Evolutionary conservation across 2,888 invertebrate species (phyloP).

Genomic region (Stenoptilia bipunctidactyla): DNA sequence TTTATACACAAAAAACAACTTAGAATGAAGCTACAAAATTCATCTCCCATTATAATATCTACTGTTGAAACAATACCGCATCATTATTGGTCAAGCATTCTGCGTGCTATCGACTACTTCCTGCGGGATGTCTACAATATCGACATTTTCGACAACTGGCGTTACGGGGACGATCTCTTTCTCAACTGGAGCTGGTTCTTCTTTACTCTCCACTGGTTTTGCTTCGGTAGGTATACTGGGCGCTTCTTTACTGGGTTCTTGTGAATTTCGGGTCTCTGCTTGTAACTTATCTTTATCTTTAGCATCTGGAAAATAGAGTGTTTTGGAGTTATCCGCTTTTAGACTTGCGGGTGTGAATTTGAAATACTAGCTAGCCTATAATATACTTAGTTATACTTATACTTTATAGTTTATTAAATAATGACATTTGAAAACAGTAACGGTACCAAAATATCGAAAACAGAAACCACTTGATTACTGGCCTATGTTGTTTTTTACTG

Average conservation of each 20-base stretch:
- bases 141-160: background rate
- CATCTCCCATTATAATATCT: constrained; percentile 36
- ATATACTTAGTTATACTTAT: too few species aligned
- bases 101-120: constrained; percentile 22
- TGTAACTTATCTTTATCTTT: constrained; percentile 38
- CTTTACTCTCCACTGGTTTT: constrained; percentile 40
- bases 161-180: background rate
- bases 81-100: constrained; percentile 52
- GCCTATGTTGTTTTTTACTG: too few species aligned
- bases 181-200: constrained; percentile 13
- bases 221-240: constrained; percentile 53
- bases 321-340: background rate
- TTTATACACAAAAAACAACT: background rate
- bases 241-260: constrained; percentile 54
- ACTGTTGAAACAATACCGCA: constrained; percentile 29
- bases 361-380: too few species aligned
- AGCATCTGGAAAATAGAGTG: constrained; percentile 21
- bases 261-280: constrained; percentile 36
- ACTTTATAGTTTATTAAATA: too few species aligned
- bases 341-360: too few species aligned
- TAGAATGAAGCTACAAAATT: constrained; percentile 5
- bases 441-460: too few species aligned
- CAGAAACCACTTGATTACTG: too few species aligned
- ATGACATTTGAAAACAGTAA: too few species aligned
- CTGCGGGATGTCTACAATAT: background rate